Evolutionary conservation across 2,113 vertebrate genomes (phyloP).

Genomic region (Sorex araneus): DNA sequence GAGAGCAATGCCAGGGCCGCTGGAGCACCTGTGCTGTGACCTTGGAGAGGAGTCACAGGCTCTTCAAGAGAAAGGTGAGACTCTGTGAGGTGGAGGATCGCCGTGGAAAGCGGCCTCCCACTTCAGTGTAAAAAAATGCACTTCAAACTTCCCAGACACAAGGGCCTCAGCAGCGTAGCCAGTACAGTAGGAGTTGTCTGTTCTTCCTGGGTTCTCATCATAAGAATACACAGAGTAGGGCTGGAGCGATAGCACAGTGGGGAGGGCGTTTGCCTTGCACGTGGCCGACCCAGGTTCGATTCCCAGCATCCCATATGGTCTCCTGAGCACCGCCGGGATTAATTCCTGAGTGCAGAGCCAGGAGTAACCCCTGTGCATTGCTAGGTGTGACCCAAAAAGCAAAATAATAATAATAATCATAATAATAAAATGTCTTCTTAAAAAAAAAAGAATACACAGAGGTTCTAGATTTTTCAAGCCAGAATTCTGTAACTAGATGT

Average conservation of each 20-base stretch:
- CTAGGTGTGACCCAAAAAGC: too few relatives aligned
- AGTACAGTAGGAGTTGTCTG: neutral
- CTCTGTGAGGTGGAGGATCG: neutral
- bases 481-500: neutral
- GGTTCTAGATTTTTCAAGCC: constrained; percentile 4
- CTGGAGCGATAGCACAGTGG: too few relatives aligned
- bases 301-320: too few relatives aligned
- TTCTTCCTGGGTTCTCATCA: constrained; percentile 25
- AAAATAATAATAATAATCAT: too few relatives aligned
- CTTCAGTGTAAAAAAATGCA: constrained; percentile 10
- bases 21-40: constrained; percentile 69
- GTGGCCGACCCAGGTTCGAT: too few relatives aligned
- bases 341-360: too few relatives aligned
- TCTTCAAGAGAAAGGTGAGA: constrained; percentile 84
- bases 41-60: constrained; percentile 79
- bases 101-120: neutral
- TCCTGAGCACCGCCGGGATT: too few relatives aligned
- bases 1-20: constrained; percentile 62
- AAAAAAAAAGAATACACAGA: neutral
- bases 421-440: too few relatives aligned
- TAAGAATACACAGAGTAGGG: neutral
- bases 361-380: too few relatives aligned
- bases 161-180: neutral
- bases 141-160: constrained; percentile 22
- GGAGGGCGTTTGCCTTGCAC: too few relatives aligned